Conservation (phyloP, 2,888 invertebrate species). For the Brachycybe producta region DNA sequence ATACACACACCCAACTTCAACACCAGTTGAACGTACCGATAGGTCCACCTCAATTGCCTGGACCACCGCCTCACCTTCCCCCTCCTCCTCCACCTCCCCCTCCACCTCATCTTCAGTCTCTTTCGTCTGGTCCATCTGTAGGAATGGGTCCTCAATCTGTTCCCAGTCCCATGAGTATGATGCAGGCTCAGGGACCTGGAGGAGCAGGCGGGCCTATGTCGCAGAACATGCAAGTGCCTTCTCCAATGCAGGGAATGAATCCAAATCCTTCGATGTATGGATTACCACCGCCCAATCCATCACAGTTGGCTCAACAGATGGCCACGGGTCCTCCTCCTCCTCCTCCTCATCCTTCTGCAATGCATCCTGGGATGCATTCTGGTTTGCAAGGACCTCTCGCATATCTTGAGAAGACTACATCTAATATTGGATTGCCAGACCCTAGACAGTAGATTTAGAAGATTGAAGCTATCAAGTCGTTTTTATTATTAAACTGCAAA, state of each 20-base stretch:
- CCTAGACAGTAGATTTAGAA: conserved; percentile 6
- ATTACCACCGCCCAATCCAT: background rate
- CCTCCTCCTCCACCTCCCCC: background rate
- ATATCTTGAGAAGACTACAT: conserved; percentile 76
- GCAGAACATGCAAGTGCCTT: background rate
- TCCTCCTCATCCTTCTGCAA: conserved; percentile 16
- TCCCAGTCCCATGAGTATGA: conserved; percentile 6
- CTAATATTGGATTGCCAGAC: conserved; percentile 77
- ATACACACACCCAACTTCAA: background rate
- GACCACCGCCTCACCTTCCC: conserved; percentile 7
- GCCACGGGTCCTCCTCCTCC: background rate
- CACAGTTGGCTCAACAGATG: conserved; percentile 8
- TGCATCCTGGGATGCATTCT: conserved; percentile 31
- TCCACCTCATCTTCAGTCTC: background rate
- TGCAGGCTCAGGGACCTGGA: background rate
- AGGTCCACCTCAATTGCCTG: background rate
- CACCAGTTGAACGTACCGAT: background rate
- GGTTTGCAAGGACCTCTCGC: conserved; percentile 71
- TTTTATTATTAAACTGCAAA: too few species aligned
- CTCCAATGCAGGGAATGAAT: conserved; percentile 4
- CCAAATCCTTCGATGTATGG: conserved; percentile 14
- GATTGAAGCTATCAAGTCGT: too few species aligned
- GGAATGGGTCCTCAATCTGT: background rate
- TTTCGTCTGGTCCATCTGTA: background rate
- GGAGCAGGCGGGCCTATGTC: background rate